phyloP scores from a whole-genome alignment of 2,797 vertebrate genomes.

The Anguilla marmorata region DNA sequence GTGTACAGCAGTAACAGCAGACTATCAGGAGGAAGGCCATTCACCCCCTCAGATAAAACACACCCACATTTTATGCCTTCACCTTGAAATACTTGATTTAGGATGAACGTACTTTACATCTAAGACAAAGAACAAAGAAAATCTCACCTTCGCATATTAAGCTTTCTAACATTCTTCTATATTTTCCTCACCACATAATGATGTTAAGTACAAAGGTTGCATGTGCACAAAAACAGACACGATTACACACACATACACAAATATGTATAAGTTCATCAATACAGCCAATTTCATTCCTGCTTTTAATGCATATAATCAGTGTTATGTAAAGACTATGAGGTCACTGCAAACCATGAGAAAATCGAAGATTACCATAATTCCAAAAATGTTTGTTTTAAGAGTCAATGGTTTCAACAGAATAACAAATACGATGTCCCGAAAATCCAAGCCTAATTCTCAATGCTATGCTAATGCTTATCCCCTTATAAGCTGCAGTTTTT shows the following conservation, averaged over 20 bases:
- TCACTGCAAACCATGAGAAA: conserved; percentile 65
- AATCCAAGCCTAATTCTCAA: conserved; percentile 59
- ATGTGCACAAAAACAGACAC: not conserved
- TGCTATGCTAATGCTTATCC: conserved; percentile 41
- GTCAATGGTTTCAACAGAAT: conserved; percentile 67
- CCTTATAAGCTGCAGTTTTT: not conserved
- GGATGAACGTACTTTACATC: conserved; percentile 46
- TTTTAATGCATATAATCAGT: conserved; percentile 24
- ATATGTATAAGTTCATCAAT: not conserved
- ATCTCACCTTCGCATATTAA: conserved; percentile 39
- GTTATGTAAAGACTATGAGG: conserved; percentile 58
- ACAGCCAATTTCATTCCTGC: not conserved
- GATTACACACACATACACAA: not conserved
- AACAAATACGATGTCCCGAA: conserved; percentile 68
- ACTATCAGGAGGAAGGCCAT: conserved; percentile 73
- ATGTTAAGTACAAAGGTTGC: not conserved
- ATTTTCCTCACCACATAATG: not conserved
- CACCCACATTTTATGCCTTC: conserved; percentile 70
- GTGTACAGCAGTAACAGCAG: conserved; percentile 58
- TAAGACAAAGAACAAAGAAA: not conserved
- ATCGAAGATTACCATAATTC: conserved; percentile 61
- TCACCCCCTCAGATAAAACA: conserved; percentile 80
- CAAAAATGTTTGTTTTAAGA: conserved; percentile 73
- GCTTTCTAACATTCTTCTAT: conserved; percentile 21
- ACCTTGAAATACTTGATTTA: conserved; percentile 60